Percentiles rank a stretch among this genome's conserved stretches.
Conservation (phyloP, 2,797 vertebrate genomes). For the Lagodon rhomboides region DNA sequence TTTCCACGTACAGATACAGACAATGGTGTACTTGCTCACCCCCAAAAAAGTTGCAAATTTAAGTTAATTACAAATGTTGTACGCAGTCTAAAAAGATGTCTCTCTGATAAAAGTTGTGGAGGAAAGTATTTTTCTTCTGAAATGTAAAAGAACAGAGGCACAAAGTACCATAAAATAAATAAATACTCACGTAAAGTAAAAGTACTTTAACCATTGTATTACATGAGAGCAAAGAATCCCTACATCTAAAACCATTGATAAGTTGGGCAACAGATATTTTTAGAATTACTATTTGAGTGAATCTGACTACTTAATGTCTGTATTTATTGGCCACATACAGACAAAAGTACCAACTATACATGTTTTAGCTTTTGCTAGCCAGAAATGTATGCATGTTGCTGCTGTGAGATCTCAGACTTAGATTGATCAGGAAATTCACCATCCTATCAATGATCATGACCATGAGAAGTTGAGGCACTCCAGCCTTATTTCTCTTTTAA, state of each 20-base stretch:
- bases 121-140: too few relatives aligned
- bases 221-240: background rate
- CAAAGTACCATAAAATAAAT: background rate
- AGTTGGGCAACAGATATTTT: too few relatives aligned
- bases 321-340: too few relatives aligned
- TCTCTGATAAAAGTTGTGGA: background rate
- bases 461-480: background rate
- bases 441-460: background rate
- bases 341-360: too few relatives aligned
- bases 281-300: too few relatives aligned
- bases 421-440: too few relatives aligned
- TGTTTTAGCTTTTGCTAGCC: too few relatives aligned
- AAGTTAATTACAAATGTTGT: background rate
- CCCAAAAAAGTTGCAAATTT: background rate
- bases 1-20: too few relatives aligned
- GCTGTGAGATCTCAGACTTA: too few relatives aligned
- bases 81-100: background rate
- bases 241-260: background rate
- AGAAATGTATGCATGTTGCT: too few relatives aligned
- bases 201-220: background rate
- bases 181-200: background rate
- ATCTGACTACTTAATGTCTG: too few relatives aligned
- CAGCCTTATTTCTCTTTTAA: constrained; percentile 6
- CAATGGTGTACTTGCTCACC: too few relatives aligned
- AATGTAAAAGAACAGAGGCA: background rate